Base-by-base conservation (phyloP, 2,888 invertebrate genomes). In the Hofmannophila pseudospretella region DNA sequence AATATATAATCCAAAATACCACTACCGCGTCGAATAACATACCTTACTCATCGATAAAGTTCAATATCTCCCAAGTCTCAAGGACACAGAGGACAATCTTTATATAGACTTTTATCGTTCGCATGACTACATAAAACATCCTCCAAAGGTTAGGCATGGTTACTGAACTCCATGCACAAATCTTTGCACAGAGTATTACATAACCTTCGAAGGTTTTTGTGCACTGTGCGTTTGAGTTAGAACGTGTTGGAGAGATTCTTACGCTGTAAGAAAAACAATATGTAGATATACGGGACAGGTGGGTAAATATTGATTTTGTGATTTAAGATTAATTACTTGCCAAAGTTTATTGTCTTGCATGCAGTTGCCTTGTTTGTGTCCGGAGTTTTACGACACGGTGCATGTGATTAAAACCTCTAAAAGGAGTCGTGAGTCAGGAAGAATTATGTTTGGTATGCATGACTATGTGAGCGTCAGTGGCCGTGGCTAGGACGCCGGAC, bases 261-360 rank as follows among this genome's bases (percentile, higher is more conserved):
- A 44, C 29, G 27, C 48, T 52, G 39, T 50, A 48, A 25, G 34
- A 27, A 28, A 37, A 19, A n/a, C 26, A 26, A 27, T 34, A 32
- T 14, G 34, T 32, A 38, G n/a, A n/a, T n/a, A 16, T 16, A 16
- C 16, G 5, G 16, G 16, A 4, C 5, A 16, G 16, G 29, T 34
- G 23, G n/a, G 48, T 49, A 58, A 64, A 66, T 67, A 67, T 66
- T 66, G 62, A 65, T 69, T 65, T 63, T 60, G 54, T 58, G 60
- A 66, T 66, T 65, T 63, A 63, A 63, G 61, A 69, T 69, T 67
- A 66, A 71, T 69, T 65, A 54, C 58, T 54, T 57, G 63, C 44
- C 60, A 55, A 54, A 59, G 61, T 62, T 61, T 62, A 64, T 63
- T 63, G 64, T 66, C 58, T 62, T 54, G 32, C 34, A 22, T 35